Evolutionary conservation across 2,888 invertebrate genomes (phyloP).

Genomic region (Rotaria magnacalcarata): DNA sequence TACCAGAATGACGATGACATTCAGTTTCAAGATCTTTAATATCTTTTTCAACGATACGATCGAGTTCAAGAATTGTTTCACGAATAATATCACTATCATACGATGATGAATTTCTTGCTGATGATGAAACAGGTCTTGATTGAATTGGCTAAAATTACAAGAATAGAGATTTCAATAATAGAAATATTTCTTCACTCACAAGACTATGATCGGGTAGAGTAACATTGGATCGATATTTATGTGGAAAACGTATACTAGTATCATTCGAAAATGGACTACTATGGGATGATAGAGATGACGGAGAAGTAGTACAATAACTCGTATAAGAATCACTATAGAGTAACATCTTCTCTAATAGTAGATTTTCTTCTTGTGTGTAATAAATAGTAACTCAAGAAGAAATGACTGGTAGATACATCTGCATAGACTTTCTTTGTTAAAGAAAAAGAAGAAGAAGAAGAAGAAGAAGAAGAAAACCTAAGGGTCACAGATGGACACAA

Average conservation of each 20-base stretch:
- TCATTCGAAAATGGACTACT: neutral
- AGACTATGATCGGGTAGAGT: neutral
- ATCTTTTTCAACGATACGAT: constrained; percentile 38
- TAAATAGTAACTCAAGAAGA: neutral
- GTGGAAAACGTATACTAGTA: neutral
- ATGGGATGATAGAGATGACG: neutral
- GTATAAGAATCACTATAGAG: neutral
- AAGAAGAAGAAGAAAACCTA: too few species aligned
- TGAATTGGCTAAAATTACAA: neutral
- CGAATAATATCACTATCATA: constrained; percentile 12
- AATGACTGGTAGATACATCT: neutral
- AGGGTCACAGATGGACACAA: constrained; percentile 15
- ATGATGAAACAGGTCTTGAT: neutral
- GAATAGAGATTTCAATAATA: neutral
- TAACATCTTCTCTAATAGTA: neutral
- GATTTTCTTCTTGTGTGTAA: neutral
- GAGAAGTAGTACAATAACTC: neutral
- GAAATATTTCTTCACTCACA: neutral
- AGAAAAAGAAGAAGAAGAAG: neutral
- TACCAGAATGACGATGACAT: neutral
- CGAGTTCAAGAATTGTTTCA: constrained; percentile 28
- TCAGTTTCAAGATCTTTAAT: constrained; percentile 30
- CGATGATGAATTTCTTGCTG: neutral
- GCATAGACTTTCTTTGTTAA: neutral
- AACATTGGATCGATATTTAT: neutral